Evolutionary conservation across 2,113 vertebrate species (phyloP), one percentile per base, ranked within the genome.

Genomic region (Xenopus laevis): DNA sequence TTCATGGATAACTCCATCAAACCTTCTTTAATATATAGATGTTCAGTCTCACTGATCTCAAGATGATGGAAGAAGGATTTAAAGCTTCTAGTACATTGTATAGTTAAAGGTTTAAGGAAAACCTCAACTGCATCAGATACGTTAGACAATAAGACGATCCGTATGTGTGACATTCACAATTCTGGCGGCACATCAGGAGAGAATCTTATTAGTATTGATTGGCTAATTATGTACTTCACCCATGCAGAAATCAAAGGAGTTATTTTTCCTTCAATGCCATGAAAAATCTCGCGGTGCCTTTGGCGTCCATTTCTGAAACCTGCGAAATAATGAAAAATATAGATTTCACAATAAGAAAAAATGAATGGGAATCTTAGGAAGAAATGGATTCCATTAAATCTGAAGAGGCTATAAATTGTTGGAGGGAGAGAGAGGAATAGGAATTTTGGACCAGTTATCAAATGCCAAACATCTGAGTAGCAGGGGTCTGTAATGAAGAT

Each of bases 391-490:
- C 18, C 20, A 65, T 2, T 58, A 65, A 58, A 59, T 21, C 9
- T 18, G 53, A 63, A 63, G 64, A 68, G 62, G 21, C 21, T 55
- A 17, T 60, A 64, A 69, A 64, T 62, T 64, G 65, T 77, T 21
- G 21, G 65, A 33, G 13, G 65, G 44, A 27, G 30, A 58, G 30
- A 33, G 59, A 55, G 61, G 15, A 47, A 55, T 44, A 72, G 40
- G 62, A 13, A 18, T 50, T 7, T 63, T 72, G 60, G 60, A 46
- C 60, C 20, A n/a, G 15, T 72, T 60, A 59, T 58, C 64, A 63
- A 77, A 68, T 64, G 59, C 46, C 59, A 70, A 69, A 64, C 58
- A 23, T 16, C 44, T 60, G 21, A 7, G 2, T 75, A 40, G 45
- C 47, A 46, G 52, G 69, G 59, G 74, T 45, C 23, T 46, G 44